These are phyloP conservation scores for Xanthorhoe spadicearia DNA, from an alignment of 2,888 invertebrate species.

Conservation along the genomic window DNA sequence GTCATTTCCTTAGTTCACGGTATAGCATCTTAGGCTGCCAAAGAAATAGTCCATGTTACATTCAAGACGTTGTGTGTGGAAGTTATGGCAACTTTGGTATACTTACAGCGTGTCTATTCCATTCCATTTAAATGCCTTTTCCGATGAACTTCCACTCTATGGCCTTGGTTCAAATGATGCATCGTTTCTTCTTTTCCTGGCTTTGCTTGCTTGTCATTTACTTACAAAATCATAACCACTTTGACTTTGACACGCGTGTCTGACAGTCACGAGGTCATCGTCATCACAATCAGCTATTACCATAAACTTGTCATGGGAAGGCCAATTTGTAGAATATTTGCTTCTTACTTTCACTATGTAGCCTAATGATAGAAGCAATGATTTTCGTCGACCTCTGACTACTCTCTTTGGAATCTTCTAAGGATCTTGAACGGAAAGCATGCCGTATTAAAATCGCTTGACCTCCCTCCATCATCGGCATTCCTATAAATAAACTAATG, in stretches of 20 bases:
- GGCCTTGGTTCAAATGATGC: too few species aligned
- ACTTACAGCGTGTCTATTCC: too few species aligned
- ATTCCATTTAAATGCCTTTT: too few species aligned
- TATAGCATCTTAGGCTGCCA: too few species aligned
- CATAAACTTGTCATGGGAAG: constrained; percentile 36
- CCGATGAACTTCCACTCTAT: too few species aligned
- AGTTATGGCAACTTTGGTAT: too few species aligned
- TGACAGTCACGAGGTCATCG: constrained; percentile 3
- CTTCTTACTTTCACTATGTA: constrained; percentile 34
- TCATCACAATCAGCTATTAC: constrained; percentile 14
- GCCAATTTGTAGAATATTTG: constrained; percentile 23
- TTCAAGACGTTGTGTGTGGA: too few species aligned
- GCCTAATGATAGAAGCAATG: constrained; percentile 23
- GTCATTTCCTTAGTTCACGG: too few species aligned
- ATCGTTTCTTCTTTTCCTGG: too few species aligned
- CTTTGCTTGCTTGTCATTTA: neutral
- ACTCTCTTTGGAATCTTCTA: neutral
- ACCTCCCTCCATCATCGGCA: neutral
- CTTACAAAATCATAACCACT: neutral
- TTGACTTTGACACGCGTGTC: constrained; percentile 3
- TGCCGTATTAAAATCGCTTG: neutral
- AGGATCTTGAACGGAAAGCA: neutral
- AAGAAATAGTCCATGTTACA: too few species aligned
- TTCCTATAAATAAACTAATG: too few species aligned
- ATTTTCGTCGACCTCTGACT: neutral